These are phyloP conservation scores for Brevimyrus niger DNA, from an alignment of 2,113 vertebrate genomes.

Conservation along the genomic window DNA sequence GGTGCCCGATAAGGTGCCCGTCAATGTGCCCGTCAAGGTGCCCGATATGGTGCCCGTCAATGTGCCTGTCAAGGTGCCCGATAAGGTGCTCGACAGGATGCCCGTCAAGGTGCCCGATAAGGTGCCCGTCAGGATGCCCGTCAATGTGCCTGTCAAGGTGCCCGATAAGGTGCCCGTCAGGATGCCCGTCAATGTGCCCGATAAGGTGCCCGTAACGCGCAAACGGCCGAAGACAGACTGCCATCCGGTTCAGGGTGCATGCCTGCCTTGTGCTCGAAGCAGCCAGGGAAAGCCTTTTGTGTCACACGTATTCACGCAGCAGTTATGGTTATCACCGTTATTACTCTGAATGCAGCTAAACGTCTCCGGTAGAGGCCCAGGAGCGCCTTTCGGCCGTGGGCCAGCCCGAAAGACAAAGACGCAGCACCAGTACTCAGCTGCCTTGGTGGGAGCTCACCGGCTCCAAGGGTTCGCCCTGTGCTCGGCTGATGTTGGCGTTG, in stretches of 20 bases:
- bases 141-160: background rate
- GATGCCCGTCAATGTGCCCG: no score
- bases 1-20: no score
- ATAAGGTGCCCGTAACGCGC: background rate
- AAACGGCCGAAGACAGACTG: background rate
- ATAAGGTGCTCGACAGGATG: no score
- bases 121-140: no score
- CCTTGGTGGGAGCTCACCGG: background rate
- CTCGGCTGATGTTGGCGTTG: background rate
- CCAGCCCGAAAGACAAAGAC: background rate
- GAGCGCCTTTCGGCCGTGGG: no score
- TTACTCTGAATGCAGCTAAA: background rate
- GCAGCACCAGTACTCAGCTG: background rate
- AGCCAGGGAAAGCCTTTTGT: background rate
- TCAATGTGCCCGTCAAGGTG: no score
- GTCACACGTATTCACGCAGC: background rate
- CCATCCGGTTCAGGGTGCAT: background rate
- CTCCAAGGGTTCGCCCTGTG: background rate
- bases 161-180: background rate
- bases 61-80: no score
- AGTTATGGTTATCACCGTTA: background rate
- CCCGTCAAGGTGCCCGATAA: no score
- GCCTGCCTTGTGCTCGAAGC: background rate
- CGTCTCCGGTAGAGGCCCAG: background rate
- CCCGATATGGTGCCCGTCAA: no score